Conservation (phyloP, 2,797 vertebrate species). For the Hypotaenidia okinawae region DNA sequence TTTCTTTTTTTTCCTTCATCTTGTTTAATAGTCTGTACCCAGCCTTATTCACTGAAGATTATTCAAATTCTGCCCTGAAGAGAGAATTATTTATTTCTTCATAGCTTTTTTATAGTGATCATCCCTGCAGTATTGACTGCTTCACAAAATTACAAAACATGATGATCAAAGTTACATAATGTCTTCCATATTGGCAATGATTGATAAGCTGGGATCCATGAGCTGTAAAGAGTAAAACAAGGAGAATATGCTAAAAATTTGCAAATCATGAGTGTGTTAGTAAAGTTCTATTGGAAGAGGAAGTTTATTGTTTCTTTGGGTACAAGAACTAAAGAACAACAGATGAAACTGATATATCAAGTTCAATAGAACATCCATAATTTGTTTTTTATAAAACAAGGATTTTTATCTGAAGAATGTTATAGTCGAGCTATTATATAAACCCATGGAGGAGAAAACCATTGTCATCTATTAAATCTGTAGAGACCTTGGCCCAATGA, state of each 20-base stretch:
- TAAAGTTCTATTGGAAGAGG: background rate
- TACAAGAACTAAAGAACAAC: background rate
- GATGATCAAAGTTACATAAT: background rate
- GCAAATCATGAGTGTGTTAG: background rate
- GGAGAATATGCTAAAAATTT: background rate
- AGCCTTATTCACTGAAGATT: background rate
- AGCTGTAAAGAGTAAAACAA: background rate
- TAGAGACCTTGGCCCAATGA: background rate
- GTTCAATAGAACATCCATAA: background rate
- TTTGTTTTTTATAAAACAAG: background rate
- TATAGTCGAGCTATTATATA: background rate
- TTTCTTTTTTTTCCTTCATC: background rate
- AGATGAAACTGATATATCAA: background rate
- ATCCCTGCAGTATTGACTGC: background rate
- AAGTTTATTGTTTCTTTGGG: background rate
- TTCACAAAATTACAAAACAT: conserved; percentile 11
- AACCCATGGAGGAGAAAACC: background rate
- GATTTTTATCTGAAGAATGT: background rate
- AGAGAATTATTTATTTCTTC: conserved; percentile 38
- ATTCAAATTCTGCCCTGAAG: conserved; percentile 22
- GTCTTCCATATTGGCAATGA: background rate
- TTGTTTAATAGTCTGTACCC: background rate
- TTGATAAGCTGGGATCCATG: background rate
- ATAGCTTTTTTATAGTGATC: background rate
- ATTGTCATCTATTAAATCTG: background rate